A percentile compares a stretch with the other conserved stretches of the same genome.
phyloP scores from a whole-genome alignment of 2,113 vertebrate species.

The Xenopus tropicalis region DNA sequence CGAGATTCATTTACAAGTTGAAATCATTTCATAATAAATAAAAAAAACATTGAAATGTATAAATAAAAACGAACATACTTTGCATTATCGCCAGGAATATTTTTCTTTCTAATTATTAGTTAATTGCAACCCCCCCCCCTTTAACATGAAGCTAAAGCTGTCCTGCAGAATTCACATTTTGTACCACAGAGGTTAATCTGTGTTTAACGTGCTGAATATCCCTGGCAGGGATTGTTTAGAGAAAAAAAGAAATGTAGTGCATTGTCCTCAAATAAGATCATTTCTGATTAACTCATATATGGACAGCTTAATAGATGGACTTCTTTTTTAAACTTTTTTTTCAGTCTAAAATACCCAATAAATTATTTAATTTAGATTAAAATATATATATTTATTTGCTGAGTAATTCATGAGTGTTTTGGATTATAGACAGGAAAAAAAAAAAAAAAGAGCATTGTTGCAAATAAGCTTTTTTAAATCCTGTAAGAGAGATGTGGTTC shows the following conservation, averaged over 20 bases:
- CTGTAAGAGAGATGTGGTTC: constrained; percentile 52
- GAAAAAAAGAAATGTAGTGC: constrained; percentile 31
- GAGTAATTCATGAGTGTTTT: not conserved
- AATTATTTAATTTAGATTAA: constrained; percentile 21
- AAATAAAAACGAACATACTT: constrained; percentile 57
- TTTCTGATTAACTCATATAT: constrained; percentile 10
- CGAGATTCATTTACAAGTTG: constrained; percentile 71
- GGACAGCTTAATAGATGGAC: constrained; percentile 8
- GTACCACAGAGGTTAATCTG: constrained; percentile 66
- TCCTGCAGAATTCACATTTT: constrained; percentile 68
- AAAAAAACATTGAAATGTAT: constrained; percentile 61
- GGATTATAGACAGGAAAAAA: not conserved
- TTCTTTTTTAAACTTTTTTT: not conserved
- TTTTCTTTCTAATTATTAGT: constrained; percentile 51
- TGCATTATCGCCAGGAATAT: constrained; percentile 57
- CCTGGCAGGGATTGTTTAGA: not conserved
- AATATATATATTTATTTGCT: constrained; percentile 8
- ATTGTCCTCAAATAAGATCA: constrained; percentile 12
- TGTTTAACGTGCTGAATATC: constrained; percentile 50
- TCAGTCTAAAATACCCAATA: constrained; percentile 3
- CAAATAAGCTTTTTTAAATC: constrained; percentile 54
- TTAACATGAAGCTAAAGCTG: constrained; percentile 57
- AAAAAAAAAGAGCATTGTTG: constrained; percentile 5
- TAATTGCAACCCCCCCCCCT: constrained; percentile 57
- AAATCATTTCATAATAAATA: constrained; percentile 62